phyloP scores from a whole-genome alignment of 2,797 vertebrate genomes.

The Peromyscus nudipes region DNA sequence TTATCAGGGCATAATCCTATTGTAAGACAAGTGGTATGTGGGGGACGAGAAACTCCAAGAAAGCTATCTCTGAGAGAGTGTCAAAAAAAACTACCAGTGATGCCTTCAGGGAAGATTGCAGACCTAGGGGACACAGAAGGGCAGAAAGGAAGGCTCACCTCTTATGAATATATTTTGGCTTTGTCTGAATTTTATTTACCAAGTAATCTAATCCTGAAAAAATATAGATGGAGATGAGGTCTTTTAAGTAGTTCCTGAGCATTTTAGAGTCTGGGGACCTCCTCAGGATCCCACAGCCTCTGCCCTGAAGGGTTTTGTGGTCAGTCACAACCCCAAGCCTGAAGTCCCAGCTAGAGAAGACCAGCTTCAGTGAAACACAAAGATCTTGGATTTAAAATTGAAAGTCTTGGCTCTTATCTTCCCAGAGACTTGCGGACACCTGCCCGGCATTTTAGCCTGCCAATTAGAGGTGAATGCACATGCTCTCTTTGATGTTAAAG shows the following conservation, averaged over 20 bases:
- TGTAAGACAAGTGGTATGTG: background rate
- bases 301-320: background rate
- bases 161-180: background rate
- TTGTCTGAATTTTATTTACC: slow-evolving; percentile 27
- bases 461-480: slow-evolving; percentile 75
- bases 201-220: background rate
- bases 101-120: background rate
- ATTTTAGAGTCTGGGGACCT: background rate
- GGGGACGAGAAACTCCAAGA: background rate
- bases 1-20: background rate
- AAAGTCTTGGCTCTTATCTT: slow-evolving; percentile 78
- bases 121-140: background rate
- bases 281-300: background rate
- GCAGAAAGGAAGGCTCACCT: background rate
- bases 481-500: slow-evolving; percentile 82
- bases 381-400: slow-evolving; percentile 68
- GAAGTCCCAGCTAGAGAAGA: slow-evolving; percentile 28
- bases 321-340: slow-evolving; percentile 5
- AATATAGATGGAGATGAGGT: background rate
- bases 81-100: background rate
- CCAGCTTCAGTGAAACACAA: slow-evolving; percentile 52
- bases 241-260: background rate
- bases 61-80: background rate
- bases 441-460: slow-evolving; percentile 70
- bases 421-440: slow-evolving; percentile 78